Conservation (phyloP, 2,113 vertebrate genomes). For the Bungarus multicinctus region DNA sequence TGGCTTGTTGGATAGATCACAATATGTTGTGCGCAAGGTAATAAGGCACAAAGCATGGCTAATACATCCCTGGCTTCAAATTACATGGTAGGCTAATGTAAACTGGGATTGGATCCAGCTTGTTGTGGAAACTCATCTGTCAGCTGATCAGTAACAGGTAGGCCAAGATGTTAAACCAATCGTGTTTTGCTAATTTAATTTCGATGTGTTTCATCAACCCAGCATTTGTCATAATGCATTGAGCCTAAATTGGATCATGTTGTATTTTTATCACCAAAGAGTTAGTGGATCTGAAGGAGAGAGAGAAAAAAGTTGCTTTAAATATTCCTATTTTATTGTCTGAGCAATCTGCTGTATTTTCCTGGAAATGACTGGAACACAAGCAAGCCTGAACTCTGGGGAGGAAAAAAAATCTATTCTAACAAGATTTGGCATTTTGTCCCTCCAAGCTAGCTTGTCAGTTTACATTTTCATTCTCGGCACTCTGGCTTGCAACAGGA, state of each 20-base stretch:
- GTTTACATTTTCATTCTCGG: constrained; percentile 15
- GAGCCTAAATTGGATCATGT: not conserved
- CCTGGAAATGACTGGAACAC: not conserved
- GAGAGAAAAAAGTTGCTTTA: not conserved
- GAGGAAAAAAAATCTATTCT: not conserved
- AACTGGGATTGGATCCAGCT: not conserved
- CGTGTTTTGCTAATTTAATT: not conserved
- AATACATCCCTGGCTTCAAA: not conserved
- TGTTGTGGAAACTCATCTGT: not conserved
- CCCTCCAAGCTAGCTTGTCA: constrained; percentile 6
- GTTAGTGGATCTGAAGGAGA: not conserved
- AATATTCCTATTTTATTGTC: not conserved
- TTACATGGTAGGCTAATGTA: not conserved
- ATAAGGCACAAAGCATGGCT: not conserved
- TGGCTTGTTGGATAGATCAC: not conserved
- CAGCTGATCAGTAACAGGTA: not conserved
- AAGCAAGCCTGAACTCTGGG: not conserved
- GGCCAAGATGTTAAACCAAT: not conserved
- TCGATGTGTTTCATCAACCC: not conserved
- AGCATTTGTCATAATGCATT: not conserved
- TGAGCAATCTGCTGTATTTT: not conserved
- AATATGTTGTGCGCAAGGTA: not conserved
- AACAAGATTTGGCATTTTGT: not conserved
- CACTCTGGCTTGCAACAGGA: not conserved
- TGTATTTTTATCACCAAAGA: not conserved